A percentile compares a stretch with the other conserved stretches of the same genome.
Conservation (phyloP, 2,888 invertebrate genomes). For the Cephonodes hylas region DNA sequence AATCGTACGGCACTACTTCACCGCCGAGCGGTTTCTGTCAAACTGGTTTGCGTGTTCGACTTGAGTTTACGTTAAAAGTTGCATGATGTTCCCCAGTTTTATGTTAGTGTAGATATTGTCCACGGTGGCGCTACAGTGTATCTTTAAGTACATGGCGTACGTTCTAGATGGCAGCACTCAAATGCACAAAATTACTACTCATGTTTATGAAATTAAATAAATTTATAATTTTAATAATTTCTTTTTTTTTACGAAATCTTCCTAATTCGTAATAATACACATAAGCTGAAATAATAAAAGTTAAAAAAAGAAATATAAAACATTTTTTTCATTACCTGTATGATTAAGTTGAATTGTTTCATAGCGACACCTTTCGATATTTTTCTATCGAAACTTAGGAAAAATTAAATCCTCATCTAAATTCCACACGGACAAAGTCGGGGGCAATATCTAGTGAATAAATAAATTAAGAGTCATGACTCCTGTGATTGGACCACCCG, state of each 20-base stretch:
- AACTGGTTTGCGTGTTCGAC: slow-evolving; percentile 54
- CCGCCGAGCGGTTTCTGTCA: slow-evolving; percentile 49
- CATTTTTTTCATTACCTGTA: too few species aligned
- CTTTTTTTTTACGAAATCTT: too few species aligned
- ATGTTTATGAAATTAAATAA: too few species aligned
- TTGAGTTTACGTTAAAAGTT: slow-evolving; percentile 15
- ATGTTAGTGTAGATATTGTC: slow-evolving; percentile 4
- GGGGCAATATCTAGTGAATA: neutral
- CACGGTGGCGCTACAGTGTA: slow-evolving; percentile 11
- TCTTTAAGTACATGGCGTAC: neutral
- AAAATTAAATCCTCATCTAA: too few species aligned
- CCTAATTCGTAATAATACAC: too few species aligned
- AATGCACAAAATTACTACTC: neutral
- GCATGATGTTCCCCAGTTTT: slow-evolving; percentile 25
- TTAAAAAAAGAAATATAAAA: too few species aligned
- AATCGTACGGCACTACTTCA: slow-evolving; percentile 52
- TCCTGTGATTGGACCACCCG: slow-evolving; percentile 37
- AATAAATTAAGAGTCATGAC: slow-evolving; percentile 15
- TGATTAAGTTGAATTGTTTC: too few species aligned
- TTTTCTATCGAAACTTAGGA: too few species aligned
- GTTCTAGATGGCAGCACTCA: neutral
- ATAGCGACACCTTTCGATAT: too few species aligned
- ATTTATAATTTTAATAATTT: too few species aligned
- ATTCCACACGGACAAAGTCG: too few species aligned
- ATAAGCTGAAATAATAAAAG: too few species aligned